Percentiles rank a stretch among this genome's conserved stretches.
phyloP scores from a whole-genome alignment of 2,888 invertebrate species.

The Pyrrhia umbra region DNA sequence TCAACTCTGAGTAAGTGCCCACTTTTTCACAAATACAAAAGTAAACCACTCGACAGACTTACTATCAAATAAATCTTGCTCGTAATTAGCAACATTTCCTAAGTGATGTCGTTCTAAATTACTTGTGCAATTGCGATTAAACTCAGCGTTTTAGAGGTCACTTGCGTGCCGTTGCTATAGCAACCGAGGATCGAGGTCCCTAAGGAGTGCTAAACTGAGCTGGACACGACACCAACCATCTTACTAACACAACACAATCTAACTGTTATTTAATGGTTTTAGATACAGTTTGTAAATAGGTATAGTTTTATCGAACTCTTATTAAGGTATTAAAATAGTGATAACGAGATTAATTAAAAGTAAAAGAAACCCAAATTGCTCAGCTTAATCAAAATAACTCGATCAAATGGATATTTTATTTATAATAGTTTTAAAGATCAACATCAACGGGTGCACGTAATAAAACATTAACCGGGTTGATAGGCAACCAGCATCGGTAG shows the following conservation, averaged over 20 bases:
- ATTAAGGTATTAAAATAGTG: too few species aligned
- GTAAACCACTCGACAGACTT: conserved; percentile 9
- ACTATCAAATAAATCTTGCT: conserved; percentile 46
- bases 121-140: conserved; percentile 69
- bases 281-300: conserved; percentile 39
- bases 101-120: conserved; percentile 65
- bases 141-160: conserved; percentile 66
- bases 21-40: conserved; percentile 25
- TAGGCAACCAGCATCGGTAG: background rate
- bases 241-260: conserved; percentile 53
- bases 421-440: too few species aligned
- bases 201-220: conserved; percentile 63
- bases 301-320: conserved; percentile 6
- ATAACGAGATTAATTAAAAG: too few species aligned
- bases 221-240: conserved; percentile 65
- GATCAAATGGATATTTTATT: too few species aligned
- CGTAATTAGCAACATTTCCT: conserved; percentile 59
- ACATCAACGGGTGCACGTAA: too few species aligned
- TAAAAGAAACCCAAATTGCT: too few species aligned
- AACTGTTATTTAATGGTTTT: conserved; percentile 59
- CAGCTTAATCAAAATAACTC: too few species aligned
- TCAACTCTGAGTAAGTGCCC: conserved; percentile 15
- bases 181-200: conserved; percentile 66
- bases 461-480: background rate
- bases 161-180: conserved; percentile 70